Evolutionary conservation across 2,797 vertebrate species (phyloP), one percentile per base, ranked within the genome.

Genomic region (Nannoperca obscura): DNA sequence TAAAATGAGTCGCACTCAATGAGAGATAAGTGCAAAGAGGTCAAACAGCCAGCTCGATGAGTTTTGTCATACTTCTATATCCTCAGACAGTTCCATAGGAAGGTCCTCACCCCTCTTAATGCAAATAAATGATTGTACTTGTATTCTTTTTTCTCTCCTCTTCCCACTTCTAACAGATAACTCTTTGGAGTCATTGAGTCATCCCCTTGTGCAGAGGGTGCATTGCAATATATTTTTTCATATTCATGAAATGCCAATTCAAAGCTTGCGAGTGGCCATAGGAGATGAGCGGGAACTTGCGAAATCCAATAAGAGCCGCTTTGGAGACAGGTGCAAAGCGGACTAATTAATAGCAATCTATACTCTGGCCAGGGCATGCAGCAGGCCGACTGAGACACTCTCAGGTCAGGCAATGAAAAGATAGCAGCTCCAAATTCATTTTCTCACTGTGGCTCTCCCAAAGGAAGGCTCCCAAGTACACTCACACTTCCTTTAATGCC

Each of bases 321-420:
- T 87, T 84, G 87, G 90, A 93, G 93, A 92, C 93, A 93, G 92
- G 92, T 92, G 89, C 88, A 93, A 94, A 93, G 90, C 86, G 80
- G 87, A 91, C 91, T 95, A 95, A 95, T 95, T 93, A 95, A 95
- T 94, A 93, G 92, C 90, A 88, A 93, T 93, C 93, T 91, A 93
- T 94, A 94, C 88, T 90, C 86, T 84, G 87, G 91, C 90, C 89
- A 73, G 89, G 89, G 89, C 91, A 89, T 78, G 83, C 87, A 89
- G 91, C 74, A 67, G 88, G 92, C 84, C 87, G 78, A 88, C 89
- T 85, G 91, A 91, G 91, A 92, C 83, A 55, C 89, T 89, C 92
- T 84, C 65, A 93, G 94, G 93, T 94, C 91, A 86, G 85, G 92
- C 93, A 94, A 95, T 95, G 93, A 95, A 95, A 94, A 92, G 90